phyloP scores from a whole-genome alignment of 1,140 invertebrate species.

The Metaphire vulgaris region DNA sequence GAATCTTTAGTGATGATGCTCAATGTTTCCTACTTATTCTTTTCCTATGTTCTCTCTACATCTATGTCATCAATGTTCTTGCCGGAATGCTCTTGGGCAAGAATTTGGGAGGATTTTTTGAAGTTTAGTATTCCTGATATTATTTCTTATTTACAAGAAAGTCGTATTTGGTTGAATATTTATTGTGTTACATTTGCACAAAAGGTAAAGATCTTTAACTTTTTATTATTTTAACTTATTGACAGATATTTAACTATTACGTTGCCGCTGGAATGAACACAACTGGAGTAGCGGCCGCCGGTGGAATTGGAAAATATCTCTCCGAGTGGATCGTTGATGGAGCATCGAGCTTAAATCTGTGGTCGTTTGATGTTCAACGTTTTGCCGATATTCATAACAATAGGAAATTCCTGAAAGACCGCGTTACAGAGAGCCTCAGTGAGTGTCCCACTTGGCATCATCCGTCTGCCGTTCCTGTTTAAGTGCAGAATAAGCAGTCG shows the following conservation, averaged over 20 bases:
- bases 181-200: no score
- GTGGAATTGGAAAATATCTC: slow-evolving; percentile 82
- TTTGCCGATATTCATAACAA: slow-evolving; percentile 95
- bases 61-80: no score
- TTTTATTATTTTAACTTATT: no score
- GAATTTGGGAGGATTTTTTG: no score
- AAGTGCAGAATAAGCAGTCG: no score
- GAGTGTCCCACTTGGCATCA: no score
- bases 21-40: neutral
- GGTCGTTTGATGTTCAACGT: slow-evolving; percentile 82
- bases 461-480: no score
- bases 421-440: slow-evolving; percentile 89
- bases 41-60: neutral
- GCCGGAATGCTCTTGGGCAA: no score
- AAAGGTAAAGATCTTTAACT: no score
- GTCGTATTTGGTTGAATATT: no score
- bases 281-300: slow-evolving; percentile 81
- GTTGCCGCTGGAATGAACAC: slow-evolving; percentile 94
- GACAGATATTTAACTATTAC: slow-evolving; percentile 82
- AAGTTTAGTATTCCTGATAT: no score
- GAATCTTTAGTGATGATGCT: neutral
- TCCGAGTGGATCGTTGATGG: slow-evolving; percentile 83
- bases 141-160: no score
- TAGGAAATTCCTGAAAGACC: slow-evolving; percentile 81
- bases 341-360: slow-evolving; percentile 66